Evolutionary conservation across 2,113 vertebrate genomes (phyloP), one percentile per base, ranked within the genome.

Genomic region (Acanthisitta chloris): DNA sequence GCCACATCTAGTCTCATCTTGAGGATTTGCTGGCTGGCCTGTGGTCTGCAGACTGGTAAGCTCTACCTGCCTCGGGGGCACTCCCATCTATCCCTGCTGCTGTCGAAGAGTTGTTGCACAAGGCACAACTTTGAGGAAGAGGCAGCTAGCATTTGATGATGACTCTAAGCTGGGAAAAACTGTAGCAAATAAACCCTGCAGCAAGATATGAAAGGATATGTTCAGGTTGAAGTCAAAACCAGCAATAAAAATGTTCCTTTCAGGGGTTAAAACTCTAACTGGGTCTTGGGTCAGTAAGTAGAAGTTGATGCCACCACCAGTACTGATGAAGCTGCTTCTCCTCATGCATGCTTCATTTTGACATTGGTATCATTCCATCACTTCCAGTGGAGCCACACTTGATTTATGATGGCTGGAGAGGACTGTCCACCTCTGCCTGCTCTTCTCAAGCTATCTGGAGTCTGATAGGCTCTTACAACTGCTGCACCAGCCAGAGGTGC

Each of bases 211-310:
- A 46, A 93, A 67, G 79, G 71, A 80, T 0, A 78, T 31, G 70
- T 43, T 93, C 80, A 85, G 76, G 71, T 3, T 48, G 34, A 46
- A 90, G 79, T 73, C 74, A 72, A 90, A 97, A 72, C 31, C 54
- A 73, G 82, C 55, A 95, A 69, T 52, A 77, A 42, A 86, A 92
- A 61, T 12, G 23, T 61, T 88, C 49, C 67, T 80, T 82, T 86
- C 0, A 10, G 79, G 90, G 90, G 58, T 54, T 81, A 38, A 69
- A 85, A 49, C 20, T 58, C 34, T 58, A 40, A 55, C 52, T 33
- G 36, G 49, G 31, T 93, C 58, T 88, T 48, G 45, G 49, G 28
- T 51, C 49, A 42, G 10, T 57, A 71, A 88, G 76, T 33, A 76
- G 69, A 62, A 71, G 70, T 72, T 57, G 55, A 40, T 59, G 61